Percentiles rank a stretch among this genome's conserved stretches.
Conservation (phyloP, 2,888 invertebrate species). For the Neoitamus cyanurus region DNA sequence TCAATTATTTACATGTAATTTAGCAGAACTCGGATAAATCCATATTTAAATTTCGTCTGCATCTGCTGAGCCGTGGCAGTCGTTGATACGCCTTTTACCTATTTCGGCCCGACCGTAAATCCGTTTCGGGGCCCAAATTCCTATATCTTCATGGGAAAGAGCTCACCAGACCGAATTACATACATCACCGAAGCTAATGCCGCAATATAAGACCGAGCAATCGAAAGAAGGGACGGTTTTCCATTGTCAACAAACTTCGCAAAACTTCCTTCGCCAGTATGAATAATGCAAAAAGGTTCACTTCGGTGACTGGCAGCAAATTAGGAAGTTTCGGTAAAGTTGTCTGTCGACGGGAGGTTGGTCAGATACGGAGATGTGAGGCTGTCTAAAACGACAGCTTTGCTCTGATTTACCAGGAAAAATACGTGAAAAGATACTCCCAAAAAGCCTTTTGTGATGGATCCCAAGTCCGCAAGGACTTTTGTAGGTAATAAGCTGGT, state of each 20-base stretch:
- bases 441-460: not conserved
- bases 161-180: not conserved
- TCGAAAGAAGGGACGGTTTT: not conserved
- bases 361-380: not conserved
- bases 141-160: not conserved
- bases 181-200: not conserved
- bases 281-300: slow-evolving; percentile 26
- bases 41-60: not conserved
- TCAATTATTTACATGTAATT: slow-evolving; percentile 27
- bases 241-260: not conserved
- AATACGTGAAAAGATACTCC: not conserved
- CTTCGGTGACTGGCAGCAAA: not conserved
- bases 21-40: not conserved
- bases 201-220: not conserved
- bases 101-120: not conserved
- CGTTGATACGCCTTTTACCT: not conserved
- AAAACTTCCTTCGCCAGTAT: not conserved
- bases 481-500: not conserved
- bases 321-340: not conserved
- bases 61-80: not conserved
- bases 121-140: not conserved
- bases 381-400: not conserved
- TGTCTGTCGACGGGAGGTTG: not conserved
- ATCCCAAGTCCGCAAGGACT: not conserved
- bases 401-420: not conserved